Evolutionary conservation across 2,113 vertebrate species (phyloP).

Genomic region (Phalacrocorax carbo): DNA sequence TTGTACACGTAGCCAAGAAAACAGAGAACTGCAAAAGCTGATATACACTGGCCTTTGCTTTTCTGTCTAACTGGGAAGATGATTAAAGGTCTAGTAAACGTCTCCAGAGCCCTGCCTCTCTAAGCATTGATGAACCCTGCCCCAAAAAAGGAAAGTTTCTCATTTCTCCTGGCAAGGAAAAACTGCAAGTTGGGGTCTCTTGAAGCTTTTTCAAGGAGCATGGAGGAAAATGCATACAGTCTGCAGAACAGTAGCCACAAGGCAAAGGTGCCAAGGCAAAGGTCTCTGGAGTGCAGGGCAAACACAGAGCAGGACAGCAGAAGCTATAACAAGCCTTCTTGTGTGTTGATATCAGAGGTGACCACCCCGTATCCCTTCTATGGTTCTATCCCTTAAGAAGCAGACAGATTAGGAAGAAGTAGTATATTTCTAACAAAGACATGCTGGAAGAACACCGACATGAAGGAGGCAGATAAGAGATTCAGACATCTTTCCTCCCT

Average conservation of each 20-base stretch:
- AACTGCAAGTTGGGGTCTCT: neutral
- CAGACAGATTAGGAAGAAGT: neutral
- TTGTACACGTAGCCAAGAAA: neutral
- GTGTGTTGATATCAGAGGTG: neutral
- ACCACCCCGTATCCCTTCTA: neutral
- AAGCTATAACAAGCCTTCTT: neutral
- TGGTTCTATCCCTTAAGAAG: neutral
- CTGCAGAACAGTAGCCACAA: neutral
- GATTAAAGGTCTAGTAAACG: neutral
- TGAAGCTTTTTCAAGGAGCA: neutral
- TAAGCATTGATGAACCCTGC: neutral
- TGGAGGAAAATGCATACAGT: neutral
- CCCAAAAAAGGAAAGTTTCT: neutral
- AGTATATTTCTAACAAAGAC: neutral
- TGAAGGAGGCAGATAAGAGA: fast-evolving
- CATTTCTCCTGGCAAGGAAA: neutral
- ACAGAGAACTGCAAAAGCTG: neutral
- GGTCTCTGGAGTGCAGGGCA: neutral
- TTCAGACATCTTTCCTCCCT: neutral
- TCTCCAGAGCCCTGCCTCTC: neutral
- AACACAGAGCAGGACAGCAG: neutral
- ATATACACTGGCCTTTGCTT: neutral
- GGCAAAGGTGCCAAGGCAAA: neutral
- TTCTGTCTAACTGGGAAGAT: neutral
- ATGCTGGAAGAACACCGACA: neutral